These are phyloP conservation scores for Lepeophtheirus salmonis DNA, from an alignment of 1,140 invertebrate species.

Conservation along the genomic window DNA sequence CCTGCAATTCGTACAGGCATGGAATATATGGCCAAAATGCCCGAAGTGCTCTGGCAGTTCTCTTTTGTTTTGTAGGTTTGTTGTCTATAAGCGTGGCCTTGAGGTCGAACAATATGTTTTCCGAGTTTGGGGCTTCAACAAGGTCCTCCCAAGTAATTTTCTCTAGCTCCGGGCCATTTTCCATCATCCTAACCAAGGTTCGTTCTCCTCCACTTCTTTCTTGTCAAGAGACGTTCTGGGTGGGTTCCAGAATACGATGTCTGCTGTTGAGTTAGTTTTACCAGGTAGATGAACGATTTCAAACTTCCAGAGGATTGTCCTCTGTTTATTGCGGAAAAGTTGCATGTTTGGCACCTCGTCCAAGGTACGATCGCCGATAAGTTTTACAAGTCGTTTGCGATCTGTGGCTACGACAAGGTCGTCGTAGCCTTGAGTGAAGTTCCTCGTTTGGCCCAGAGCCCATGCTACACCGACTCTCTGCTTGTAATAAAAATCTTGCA, in stretches of 20 bases:
- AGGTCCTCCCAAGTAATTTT: neutral
- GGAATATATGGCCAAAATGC: too few species aligned
- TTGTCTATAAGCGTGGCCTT: neutral
- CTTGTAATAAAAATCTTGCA: neutral
- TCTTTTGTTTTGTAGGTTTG: neutral
- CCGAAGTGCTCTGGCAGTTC: too few species aligned
- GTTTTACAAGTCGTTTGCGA: slow-evolving; percentile 9
- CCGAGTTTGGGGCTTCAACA: neutral
- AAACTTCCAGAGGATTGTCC: slow-evolving; percentile 5
- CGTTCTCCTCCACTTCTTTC: neutral
- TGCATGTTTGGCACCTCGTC: slow-evolving; percentile 9
- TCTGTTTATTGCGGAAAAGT: neutral
- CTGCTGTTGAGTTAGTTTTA: neutral
- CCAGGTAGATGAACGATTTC: neutral
- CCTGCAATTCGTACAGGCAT: neutral
- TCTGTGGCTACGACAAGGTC: slow-evolving; percentile 13
- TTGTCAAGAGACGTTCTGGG: neutral
- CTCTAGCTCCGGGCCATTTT: neutral
- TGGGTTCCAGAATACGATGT: neutral
- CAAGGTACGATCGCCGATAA: slow-evolving; percentile 8
- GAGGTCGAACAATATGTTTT: neutral
- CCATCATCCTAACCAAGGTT: neutral
- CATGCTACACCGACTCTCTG: slow-evolving; percentile 18
- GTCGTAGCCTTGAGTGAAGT: slow-evolving; percentile 8
- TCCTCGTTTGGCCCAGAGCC: slow-evolving; percentile 11